Evolutionary conservation across 2,888 invertebrate species (phyloP).

Genomic region (Chrysotoxum bicinctum): DNA sequence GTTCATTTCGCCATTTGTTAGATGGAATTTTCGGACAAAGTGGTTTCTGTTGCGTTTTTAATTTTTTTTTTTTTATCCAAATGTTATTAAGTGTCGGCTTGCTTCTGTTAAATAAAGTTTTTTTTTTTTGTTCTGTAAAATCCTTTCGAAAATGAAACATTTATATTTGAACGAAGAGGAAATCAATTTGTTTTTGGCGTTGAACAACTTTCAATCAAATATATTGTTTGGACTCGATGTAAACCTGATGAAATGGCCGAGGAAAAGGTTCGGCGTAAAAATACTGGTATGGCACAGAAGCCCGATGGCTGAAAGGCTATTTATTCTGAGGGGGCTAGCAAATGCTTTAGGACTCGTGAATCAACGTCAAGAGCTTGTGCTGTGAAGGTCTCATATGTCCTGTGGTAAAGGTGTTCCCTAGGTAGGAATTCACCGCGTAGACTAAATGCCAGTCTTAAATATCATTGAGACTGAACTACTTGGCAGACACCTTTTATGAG

Average conservation of each 20-base stretch:
- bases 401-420: no score
- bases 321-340: no score
- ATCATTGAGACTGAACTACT: no score
- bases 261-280: not conserved
- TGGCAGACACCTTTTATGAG: no score
- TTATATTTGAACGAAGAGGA: not conserved
- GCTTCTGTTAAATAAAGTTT: not conserved
- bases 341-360: no score
- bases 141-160: not conserved
- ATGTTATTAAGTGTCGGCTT: not conserved
- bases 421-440: no score
- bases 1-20: not conserved
- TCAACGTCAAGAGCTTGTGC: no score
- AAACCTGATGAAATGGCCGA: not conserved
- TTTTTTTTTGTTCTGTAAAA: not conserved
- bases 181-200: not conserved
- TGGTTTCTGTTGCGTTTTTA: slow-evolving; percentile 25
- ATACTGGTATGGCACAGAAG: no score
- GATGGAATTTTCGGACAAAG: slow-evolving; percentile 27
- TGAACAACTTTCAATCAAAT: not conserved
- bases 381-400: no score
- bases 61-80: not conserved
- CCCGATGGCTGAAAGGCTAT: no score
- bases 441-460: no score
- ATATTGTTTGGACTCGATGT: not conserved